Base-by-base conservation (phyloP, 2,888 invertebrate species). In the Trichacis sp. region DNA sequence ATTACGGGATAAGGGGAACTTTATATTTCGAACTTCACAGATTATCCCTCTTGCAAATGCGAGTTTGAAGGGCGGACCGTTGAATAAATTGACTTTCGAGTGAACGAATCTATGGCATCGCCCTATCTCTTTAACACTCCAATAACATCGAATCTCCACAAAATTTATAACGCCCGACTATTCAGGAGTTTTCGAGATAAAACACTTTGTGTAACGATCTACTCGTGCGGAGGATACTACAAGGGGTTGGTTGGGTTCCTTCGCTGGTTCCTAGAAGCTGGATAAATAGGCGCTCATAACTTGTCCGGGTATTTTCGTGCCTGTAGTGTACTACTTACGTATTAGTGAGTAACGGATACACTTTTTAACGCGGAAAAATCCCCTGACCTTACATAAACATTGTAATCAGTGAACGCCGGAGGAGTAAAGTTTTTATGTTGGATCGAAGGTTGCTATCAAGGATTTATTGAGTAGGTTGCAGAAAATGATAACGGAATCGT, bases 101-200 rank as follows among this genome's bases (percentile, higher is more conserved):
- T 2, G 54, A 60, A 62, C 55, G 52, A 52, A 51, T 48, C 59
- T 24, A 50, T 58, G 57, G 50, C 47, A 17, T 29, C 51, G 66
- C 70, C 77, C 69, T 79, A 80, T 78, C 76, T 77, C 78, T 75
- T 73, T 77, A 71, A 77, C 78, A 76, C 77, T 75, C 75, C 77
- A 78, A 72, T 68, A 69, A 69, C 60, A 72, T 59, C 72, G 74
- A 77, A 79, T 76, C 74, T 73, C 70, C 64, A 63, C 69, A 67
- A 8, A 77, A 79, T 81, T 79, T 80, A 79, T 77, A 76, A 75
- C 73, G n/a, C 69, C 72, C 71, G 71, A 76, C 77, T 75, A 74
- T 72, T 77, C 74, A 68, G 69, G 70, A 75, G 75, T 76, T 76
- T 71, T 60, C 65, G 40, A 48, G 68, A 50, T 52, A 55, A 46